These are phyloP conservation scores for Bubo bubo DNA, from an alignment of 2,113 vertebrate species.

Conservation along the genomic window DNA sequence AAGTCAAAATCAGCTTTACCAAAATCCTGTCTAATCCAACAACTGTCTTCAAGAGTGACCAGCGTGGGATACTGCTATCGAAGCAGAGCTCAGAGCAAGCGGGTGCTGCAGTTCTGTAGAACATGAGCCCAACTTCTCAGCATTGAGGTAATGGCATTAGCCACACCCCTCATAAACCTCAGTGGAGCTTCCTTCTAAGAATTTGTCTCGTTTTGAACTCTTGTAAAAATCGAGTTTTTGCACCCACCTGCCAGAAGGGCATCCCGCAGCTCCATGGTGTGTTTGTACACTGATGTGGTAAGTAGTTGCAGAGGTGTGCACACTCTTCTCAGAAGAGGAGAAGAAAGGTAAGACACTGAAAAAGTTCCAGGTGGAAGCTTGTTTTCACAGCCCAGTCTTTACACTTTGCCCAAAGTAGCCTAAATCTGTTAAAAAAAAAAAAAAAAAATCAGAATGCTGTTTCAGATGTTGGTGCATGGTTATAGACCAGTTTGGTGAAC, in stretches of 20 bases:
- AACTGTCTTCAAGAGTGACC: neutral
- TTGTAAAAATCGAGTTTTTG: neutral
- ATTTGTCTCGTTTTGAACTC: neutral
- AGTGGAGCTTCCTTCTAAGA: neutral
- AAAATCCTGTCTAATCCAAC: neutral
- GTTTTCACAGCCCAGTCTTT: neutral
- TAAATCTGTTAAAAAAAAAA: neutral
- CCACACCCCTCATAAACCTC: neutral
- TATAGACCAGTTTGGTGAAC: neutral
- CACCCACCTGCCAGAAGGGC: neutral
- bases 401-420: neutral
- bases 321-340: neutral
- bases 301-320: neutral
- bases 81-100: neutral
- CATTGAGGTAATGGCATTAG: neutral
- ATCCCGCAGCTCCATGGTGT: fast-evolving
- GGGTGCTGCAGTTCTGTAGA: neutral
- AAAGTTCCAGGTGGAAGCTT: neutral
- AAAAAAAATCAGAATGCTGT: neutral
- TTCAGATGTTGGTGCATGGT: neutral
- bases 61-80: neutral
- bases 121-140: neutral
- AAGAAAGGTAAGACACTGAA: neutral
- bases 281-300: neutral
- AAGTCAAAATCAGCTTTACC: neutral